Evolutionary conservation across 1,140 invertebrate genomes (phyloP), one percentile per base, ranked within the genome.

Genomic region (Aphidius ervi): DNA sequence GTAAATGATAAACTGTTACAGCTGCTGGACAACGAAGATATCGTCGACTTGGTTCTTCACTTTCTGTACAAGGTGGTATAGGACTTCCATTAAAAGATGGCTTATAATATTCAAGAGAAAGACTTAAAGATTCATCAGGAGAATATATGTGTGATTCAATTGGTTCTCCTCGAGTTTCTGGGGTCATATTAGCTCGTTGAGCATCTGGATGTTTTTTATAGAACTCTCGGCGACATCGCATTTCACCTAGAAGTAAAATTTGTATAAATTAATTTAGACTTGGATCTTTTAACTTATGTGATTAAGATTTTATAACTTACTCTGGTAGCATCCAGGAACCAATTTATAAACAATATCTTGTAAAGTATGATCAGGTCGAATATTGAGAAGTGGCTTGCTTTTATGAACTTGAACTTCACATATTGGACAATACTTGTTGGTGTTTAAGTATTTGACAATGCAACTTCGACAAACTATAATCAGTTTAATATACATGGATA

Each of bases 291-390:
- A 16, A 16, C 16, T 16, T 1, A 16, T 16, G 8, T 40, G 4
- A 55, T n/a, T 50, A 49, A 16, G 43, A 42, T 56, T 53, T n/a
- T 41, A 41, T 39, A 56, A 75, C 83, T 81, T 78, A 86, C 85
- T 84, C 83, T 89, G 86, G 74, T 88, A 91, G 49, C 93, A 82
- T 58, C 86, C 86, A 58, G 91, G 91, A 60, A 93, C 90, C 62
- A 93, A 70, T 83, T 93, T 93, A 78, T 92, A 94, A 10, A 93
- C 91, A 74, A 93, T 85, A 78, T 90, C 88, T 76, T 94, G 91
- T 20, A 93, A 75, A 39, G 86, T 91, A 68, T 86, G 82, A 77
- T 94, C 92, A 49, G 84, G 81, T 68, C 87, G 82, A 62, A 91
- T 87, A 71, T 88, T 87, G 48, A 84, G 71, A 53, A 86, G 68